Percentiles rank a stretch among this genome's conserved stretches.
These are phyloP conservation scores for Pseudorhombus dupliciocellatus DNA, from an alignment of 2,113 vertebrate species.

Conservation along the genomic window DNA sequence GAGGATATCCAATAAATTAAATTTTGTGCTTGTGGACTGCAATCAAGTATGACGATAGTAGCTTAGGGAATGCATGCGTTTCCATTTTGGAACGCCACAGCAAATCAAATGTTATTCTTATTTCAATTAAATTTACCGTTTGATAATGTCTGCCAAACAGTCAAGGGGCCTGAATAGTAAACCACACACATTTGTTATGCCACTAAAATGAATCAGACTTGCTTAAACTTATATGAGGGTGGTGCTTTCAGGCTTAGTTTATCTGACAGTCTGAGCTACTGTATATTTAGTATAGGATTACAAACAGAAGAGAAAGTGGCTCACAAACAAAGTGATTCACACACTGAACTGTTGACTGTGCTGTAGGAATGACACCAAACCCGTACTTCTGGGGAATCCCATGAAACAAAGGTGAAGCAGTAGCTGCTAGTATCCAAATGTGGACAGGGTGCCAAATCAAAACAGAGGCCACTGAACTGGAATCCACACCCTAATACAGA, in stretches of 20 bases:
- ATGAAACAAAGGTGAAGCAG: slow-evolving; percentile 17
- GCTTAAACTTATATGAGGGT: slow-evolving; percentile 5
- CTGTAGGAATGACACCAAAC: slow-evolving; percentile 3
- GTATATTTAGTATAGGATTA: too few relatives aligned
- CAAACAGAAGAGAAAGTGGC: background rate
- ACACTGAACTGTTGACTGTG: background rate
- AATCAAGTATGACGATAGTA: background rate
- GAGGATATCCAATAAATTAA: too few relatives aligned
- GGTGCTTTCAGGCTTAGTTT: too few relatives aligned
- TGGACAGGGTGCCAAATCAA: slow-evolving; percentile 19
- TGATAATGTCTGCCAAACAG: background rate
- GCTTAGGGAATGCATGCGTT: background rate
- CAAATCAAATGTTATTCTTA: background rate
- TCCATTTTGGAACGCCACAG: background rate
- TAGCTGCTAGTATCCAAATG: slow-evolving; percentile 4
- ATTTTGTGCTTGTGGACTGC: too few relatives aligned
- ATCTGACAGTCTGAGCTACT: too few relatives aligned
- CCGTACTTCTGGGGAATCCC: slow-evolving; percentile 35
- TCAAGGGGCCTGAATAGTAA: background rate
- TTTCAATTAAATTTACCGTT: background rate
- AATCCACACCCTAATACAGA: slow-evolving; percentile 12
- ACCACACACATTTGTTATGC: slow-evolving; percentile 36
- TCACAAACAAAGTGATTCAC: background rate
- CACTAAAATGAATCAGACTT: slow-evolving; percentile 35
- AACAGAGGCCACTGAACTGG: slow-evolving; percentile 4